Evolutionary conservation across 2,113 vertebrate species (phyloP), one percentile per base, ranked within the genome.

Genomic region (Erythrocercus mccallii): DNA sequence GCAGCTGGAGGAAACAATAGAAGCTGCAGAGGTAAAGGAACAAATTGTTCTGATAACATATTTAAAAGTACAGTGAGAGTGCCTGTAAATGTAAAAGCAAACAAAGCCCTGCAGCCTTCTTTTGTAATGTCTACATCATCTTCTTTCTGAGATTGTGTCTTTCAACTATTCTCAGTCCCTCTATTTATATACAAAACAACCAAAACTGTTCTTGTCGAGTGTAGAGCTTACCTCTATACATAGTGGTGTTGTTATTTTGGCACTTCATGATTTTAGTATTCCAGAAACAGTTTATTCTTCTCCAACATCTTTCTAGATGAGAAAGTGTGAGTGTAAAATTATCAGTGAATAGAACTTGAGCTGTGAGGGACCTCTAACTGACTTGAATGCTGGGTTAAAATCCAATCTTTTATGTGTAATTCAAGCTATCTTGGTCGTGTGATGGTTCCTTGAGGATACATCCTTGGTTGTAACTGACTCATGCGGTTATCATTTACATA

Each of bases 21-120:
- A 70, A 92, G 24, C 47, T 78, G 28, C 44, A 81, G 47, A 94
- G 47, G 82, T 94, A 86, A 93, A 88, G 38, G 80, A 95, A 88
- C 38, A 92, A 68, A 92, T 73, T 60, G 51, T 94, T 88, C 86
- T 2, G 24, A 71, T 95, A 86, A 73, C 19, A 33, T 57, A 54
- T 71, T 83, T 93, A 81, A 78, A 90, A 74, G 60, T 33, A 70
- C 2, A 0, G 72, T 88, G 58, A 90, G 73, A 76, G n/a, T 42
- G 30, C 37, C 82, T 73, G 15, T 80, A 66, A 70, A 88, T 62
- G 50, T 78, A 79, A 94, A 94, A 86, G 38, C 62, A 95, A 92
- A 88, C 58, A 91, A 80, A 95, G 54, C 78, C 81, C 81, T 58
- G 47, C 35, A 62, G 81, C 45, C 15, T 47, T 58, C 81, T 77